Evolutionary conservation across 2,888 invertebrate species (phyloP).

Genomic region (Phoenoteleia sp.): DNA sequence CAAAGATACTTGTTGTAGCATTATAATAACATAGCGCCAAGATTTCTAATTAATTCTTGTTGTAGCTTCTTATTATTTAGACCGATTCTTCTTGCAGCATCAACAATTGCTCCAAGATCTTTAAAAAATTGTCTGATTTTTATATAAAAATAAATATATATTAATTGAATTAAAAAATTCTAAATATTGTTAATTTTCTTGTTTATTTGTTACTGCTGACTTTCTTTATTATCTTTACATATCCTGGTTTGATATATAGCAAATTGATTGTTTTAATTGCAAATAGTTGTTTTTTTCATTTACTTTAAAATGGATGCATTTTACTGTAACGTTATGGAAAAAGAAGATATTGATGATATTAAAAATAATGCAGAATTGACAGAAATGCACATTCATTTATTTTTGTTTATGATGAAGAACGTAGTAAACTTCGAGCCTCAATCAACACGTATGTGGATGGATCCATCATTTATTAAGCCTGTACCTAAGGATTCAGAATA

Average conservation of each 20-base stretch:
- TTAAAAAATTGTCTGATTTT: neutral
- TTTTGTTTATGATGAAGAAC: neutral
- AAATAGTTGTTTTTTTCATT: neutral
- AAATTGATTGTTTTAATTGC: too few relatives aligned
- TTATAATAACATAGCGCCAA: neutral
- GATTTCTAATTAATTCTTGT: neutral
- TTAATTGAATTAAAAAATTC: too few relatives aligned
- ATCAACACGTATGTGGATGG: slow-evolving; percentile 10
- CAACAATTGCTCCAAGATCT: neutral
- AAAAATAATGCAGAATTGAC: neutral
- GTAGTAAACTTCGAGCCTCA: too few relatives aligned
- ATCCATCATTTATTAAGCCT: neutral
- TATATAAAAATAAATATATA: too few relatives aligned
- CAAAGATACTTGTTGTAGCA: neutral
- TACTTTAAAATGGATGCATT: neutral
- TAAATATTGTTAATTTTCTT: too few relatives aligned
- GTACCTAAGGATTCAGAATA: slow-evolving; percentile 10
- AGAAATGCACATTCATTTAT: neutral
- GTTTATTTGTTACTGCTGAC: too few relatives aligned
- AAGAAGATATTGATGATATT: neutral
- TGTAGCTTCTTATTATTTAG: too few relatives aligned
- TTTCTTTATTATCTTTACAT: neutral
- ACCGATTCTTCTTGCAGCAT: neutral
- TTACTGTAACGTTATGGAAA: neutral
- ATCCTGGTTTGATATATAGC: too few relatives aligned